Evolutionary conservation across 1,140 invertebrate genomes (phyloP), one percentile per base, ranked within the genome.

Genomic region (Zaprionus capensis): DNA sequence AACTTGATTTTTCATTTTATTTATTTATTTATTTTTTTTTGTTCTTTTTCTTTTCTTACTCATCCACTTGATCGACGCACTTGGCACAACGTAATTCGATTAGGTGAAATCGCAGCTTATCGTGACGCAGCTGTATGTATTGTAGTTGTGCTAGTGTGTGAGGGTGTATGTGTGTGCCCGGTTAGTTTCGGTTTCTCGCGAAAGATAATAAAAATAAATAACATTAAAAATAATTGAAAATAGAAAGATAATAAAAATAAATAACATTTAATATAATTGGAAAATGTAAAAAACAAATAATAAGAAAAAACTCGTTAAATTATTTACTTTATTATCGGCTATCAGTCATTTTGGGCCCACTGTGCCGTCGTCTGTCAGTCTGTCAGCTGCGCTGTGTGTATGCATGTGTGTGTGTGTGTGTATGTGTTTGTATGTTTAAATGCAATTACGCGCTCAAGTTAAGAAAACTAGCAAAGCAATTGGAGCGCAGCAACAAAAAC

Each of bases 391-490:
- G 17, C 31, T 65, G 22, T 70, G 22, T 41, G 28, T 68, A 44
- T 65, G 20, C 24, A 0, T 24, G 24, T 6, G 11, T 57, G 71
- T 58, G 63, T 64, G 55, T 87, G 57, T 77, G 53, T 70, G 61
- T 72, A 49, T 65, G 63, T 64, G 24, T 62, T 44, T 82, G 62
- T 84, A 81, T 84, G 81, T 85, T 88, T 70, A 88, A 87, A 87
- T 87, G 84, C 84, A 87, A 87, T 87, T 87, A 87, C 82, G 82
- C 82, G 82, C 80, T 82, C 80, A 80, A 84, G 81, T 83, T 83
- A 72, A 85, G 78, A 85, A 85, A 83, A 80, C 76, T 81, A 81
- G 79, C 76, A 81, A 81, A 81, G 79, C 79, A 81, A 81, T 81
- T 74, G 75, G 75, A 77, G 76, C 76, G 76, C 72, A 78, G 38